Percentiles rank a stretch among this genome's conserved stretches.
Conservation (phyloP, 2,113 vertebrate genomes). For the Eurystomus gularis region DNA sequence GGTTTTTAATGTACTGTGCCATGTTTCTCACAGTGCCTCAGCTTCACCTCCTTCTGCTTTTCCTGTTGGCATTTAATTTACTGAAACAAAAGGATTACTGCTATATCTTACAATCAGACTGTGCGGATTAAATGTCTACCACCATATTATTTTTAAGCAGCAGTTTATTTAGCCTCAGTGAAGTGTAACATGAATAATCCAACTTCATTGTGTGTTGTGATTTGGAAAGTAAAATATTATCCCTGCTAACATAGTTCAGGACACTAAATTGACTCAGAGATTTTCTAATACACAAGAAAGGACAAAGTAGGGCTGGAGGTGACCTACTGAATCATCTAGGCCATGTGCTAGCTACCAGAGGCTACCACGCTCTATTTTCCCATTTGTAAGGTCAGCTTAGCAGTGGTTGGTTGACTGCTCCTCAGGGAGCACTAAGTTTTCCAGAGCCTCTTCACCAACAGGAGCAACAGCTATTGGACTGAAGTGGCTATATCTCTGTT, state of each 20-base stretch:
- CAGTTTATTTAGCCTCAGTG: neutral
- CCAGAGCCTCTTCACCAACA: neutral
- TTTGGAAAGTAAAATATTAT: slow-evolving; percentile 3
- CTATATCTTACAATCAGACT: neutral
- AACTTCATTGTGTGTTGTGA: neutral
- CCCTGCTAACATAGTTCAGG: neutral
- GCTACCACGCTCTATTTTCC: neutral
- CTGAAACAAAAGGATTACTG: neutral
- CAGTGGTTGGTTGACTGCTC: neutral
- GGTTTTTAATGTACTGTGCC: neutral
- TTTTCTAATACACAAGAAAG: neutral
- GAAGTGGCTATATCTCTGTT: neutral
- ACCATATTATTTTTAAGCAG: slow-evolving; percentile 1
- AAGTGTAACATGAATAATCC: neutral
- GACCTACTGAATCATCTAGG: neutral
- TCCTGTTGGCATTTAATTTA: slow-evolving; percentile 30
- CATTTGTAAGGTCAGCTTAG: neutral
- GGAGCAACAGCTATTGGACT: neutral
- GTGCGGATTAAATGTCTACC: neutral
- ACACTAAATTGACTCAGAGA: neutral
- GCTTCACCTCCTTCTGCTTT: neutral
- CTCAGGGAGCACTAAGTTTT: neutral
- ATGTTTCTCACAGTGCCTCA: neutral
- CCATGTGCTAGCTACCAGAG: neutral
- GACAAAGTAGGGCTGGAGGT: neutral